These are phyloP conservation scores for Jordanella pulchra DNA, from an alignment of 2,797 vertebrate genomes.

Conservation along the genomic window DNA sequence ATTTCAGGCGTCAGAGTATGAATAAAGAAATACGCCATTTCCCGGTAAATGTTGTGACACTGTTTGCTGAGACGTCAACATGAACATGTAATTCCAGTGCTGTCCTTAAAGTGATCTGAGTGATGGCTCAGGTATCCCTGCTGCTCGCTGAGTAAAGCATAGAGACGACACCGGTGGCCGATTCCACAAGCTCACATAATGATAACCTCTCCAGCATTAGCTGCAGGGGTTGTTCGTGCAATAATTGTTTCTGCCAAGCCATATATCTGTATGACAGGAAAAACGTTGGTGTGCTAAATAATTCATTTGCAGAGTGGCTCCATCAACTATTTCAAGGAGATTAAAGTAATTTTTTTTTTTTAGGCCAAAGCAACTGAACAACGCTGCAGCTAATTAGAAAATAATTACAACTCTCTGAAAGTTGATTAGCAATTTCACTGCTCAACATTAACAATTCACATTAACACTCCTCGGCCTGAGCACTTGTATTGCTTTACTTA, in stretches of 20 bases:
- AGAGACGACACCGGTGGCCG: constrained; percentile 62
- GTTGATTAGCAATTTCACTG: constrained; percentile 73
- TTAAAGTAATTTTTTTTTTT: constrained; percentile 22
- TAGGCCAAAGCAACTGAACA: constrained; percentile 42
- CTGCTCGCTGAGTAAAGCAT: constrained; percentile 63
- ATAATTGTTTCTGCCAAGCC: constrained; percentile 93
- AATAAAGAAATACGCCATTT: constrained; percentile 48
- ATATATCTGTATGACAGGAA: constrained; percentile 91
- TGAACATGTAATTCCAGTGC: constrained; percentile 57
- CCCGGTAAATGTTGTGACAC: constrained; percentile 41
- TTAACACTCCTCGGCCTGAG: constrained; percentile 82
- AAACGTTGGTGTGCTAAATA: constrained; percentile 89
- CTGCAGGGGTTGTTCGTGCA: constrained; percentile 75
- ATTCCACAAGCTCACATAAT: constrained; percentile 69
- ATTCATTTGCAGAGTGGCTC: constrained; percentile 81
- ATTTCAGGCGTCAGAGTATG: constrained; percentile 37
- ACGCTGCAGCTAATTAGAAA: constrained; percentile 76
- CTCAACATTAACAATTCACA: constrained; percentile 76
- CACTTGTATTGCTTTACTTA: constrained; percentile 91
- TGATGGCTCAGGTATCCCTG: constrained; percentile 71
- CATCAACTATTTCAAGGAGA: constrained; percentile 72
- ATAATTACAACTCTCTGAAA: constrained; percentile 74
- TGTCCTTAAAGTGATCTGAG: constrained; percentile 64
- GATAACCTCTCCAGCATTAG: constrained; percentile 77
- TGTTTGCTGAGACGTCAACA: constrained; percentile 49